Evolutionary conservation across 2,113 vertebrate genomes (phyloP).

Genomic region (Lipotes vexillifer): DNA sequence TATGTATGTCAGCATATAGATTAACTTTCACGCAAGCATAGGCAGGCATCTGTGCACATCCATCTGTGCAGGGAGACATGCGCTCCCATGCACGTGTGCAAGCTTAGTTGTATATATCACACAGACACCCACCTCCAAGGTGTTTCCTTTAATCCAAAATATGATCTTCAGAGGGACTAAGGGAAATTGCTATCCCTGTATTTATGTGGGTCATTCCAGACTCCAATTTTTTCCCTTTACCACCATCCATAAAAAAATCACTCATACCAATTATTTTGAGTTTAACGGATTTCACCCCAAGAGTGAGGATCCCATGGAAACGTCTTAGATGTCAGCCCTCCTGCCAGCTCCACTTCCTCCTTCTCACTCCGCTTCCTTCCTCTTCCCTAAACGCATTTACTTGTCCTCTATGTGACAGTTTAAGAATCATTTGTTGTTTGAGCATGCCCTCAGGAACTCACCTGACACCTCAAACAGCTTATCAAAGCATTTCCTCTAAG

Average conservation of each 20-base stretch:
- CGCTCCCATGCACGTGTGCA: fast-evolving
- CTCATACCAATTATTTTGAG: not conserved
- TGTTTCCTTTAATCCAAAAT: not conserved
- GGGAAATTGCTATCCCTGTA: not conserved
- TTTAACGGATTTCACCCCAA: not conserved
- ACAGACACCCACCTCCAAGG: not conserved
- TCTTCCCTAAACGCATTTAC: not conserved
- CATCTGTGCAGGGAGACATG: not conserved
- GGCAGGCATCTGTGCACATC: too few relatives aligned
- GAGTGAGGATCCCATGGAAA: not conserved
- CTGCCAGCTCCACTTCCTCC: not conserved
- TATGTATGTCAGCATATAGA: fast-evolving
- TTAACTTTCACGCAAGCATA: not conserved
- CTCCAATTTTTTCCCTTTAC: not conserved
- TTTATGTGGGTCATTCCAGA: not conserved
- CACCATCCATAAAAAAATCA: not conserved
- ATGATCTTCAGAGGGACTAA: not conserved
- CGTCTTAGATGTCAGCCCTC: not conserved
- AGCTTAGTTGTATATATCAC: not conserved
- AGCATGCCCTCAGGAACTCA: not conserved
- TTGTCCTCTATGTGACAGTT: not conserved
- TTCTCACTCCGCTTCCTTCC: not conserved
- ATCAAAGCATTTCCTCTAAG: constrained; percentile 28
- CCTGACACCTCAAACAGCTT: constrained; percentile 9
- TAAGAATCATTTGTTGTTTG: not conserved